Base-by-base conservation (phyloP, 1,140 invertebrate genomes). In the Orius insidiosus region DNA sequence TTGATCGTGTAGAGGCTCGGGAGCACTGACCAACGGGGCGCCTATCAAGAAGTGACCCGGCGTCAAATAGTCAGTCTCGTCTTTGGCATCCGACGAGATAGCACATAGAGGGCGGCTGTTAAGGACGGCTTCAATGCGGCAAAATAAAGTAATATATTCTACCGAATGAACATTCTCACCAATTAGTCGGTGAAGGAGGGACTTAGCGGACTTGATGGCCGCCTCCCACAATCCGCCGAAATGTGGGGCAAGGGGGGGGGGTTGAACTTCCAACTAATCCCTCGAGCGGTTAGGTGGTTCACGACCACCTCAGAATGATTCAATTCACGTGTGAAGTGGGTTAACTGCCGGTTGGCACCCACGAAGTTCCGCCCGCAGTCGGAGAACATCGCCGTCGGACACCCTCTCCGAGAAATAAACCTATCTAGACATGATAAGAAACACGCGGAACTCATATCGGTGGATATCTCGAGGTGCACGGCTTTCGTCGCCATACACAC, bases 221-320 rank as follows among this genome's bases (percentile, higher is more conserved):
- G n/a, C n/a, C 52, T 64, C 61, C 60, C 60, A 63, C 3, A 57
- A 19, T 14, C 61, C 61, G 14, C 60, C 60, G 14, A 58, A 50
- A 41, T 62, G 52, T 2, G 59, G 56, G 13, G 50, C 53, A 34
- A 11, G n/a, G n/a, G 10, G 6, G 62, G 57, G 11, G 60, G 57
- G 32, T 52, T 55, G 35, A 45, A 52, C 7, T 52, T 32, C 54
- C 48, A 54, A 2, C 9, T 13, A 16, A 36, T 47, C 10, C 13
- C n/a, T n/a, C 6, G 6, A 33, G 6, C n/a, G 6, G n/a, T 33
- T 11, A 24, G 10, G 19, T 43, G 18, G 18, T 16, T n/a, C 3
- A 5, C 3, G 45, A 48, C 30, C 10, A 13, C 5, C 10, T 45
- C 24, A 10, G n/a, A 7, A 15, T 14, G 8, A 4, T 10, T 5